A percentile compares a stretch with the other conserved stretches of the same genome.
Conservation (phyloP, 2,888 invertebrate species). For the Hemistola chrysoprasaria region DNA sequence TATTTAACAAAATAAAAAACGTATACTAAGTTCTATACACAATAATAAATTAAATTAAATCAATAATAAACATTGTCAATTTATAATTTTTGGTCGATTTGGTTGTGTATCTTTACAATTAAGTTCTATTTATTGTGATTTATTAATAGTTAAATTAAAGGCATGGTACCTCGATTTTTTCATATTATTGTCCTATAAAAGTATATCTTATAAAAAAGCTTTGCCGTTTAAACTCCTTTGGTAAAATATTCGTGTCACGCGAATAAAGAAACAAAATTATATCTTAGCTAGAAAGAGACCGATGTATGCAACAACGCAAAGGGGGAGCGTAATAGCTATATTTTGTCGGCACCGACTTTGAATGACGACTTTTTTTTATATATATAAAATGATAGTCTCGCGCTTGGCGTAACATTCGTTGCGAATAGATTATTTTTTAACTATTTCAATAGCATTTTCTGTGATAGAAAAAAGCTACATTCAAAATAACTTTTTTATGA, state of each 20-base stretch:
- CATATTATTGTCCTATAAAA: too few species aligned
- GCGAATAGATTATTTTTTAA: too few species aligned
- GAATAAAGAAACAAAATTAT: too few species aligned
- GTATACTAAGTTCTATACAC: slow-evolving; percentile 16
- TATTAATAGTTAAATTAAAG: slow-evolving; percentile 35
- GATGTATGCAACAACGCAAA: slow-evolving; percentile 3
- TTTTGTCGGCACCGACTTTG: not conserved
- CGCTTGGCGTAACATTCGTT: too few species aligned
- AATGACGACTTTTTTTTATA: not conserved
- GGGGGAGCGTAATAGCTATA: slow-evolving; percentile 14
- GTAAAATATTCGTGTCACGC: too few species aligned
- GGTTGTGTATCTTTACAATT: slow-evolving; percentile 60
- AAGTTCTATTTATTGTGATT: slow-evolving; percentile 70
- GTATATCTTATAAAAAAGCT: too few species aligned
- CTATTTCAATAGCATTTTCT: too few species aligned
- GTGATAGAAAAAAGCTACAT: too few species aligned
- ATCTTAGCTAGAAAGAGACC: not conserved
- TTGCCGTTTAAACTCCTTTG: too few species aligned
- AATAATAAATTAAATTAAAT: slow-evolving; percentile 15
- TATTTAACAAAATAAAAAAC: slow-evolving; percentile 26
- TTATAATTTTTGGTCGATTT: slow-evolving; percentile 36
- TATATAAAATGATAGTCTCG: too few species aligned
- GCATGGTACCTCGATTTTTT: too few species aligned
- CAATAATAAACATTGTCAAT: slow-evolving; percentile 19
- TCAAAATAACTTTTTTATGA: too few species aligned